Evolutionary conservation across 2,113 vertebrate genomes (phyloP).

Genomic region (Amphiprion ocellaris): DNA sequence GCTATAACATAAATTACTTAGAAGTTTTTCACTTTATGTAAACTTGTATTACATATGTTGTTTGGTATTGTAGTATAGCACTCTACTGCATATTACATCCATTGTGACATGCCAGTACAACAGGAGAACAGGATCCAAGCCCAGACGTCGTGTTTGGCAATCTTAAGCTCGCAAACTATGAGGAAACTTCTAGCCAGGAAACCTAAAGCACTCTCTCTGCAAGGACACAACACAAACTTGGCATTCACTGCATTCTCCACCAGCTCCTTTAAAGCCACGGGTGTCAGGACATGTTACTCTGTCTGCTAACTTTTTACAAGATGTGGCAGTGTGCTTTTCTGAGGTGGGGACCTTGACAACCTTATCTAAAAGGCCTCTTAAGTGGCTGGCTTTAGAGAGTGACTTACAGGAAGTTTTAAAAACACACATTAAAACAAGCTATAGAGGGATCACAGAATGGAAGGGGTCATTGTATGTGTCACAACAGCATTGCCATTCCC

Average conservation of each 20-base stretch:
- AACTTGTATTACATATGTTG: background rate
- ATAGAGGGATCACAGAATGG: conserved; percentile 38
- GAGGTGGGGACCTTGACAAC: conserved; percentile 36
- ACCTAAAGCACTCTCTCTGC: conserved; percentile 47
- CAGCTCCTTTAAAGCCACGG: conserved; percentile 53
- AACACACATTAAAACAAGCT: conserved; percentile 67
- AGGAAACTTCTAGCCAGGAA: conserved; percentile 42
- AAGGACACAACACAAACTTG: conserved; percentile 52
- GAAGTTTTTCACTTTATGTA: too few species aligned
- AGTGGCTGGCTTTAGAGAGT: conserved; percentile 53
- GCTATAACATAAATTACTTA: too few species aligned
- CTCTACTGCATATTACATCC: background rate
- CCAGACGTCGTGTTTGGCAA: conserved; percentile 53
- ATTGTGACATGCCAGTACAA: conserved; percentile 10
- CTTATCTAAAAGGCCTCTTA: conserved; percentile 63
- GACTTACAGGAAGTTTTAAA: conserved; percentile 67
- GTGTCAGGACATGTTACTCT: conserved; percentile 69
- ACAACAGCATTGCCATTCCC: conserved; percentile 52
- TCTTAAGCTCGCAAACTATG: conserved; percentile 43
- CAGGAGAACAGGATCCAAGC: conserved; percentile 25
- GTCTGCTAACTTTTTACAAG: conserved; percentile 45
- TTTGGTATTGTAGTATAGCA: background rate
- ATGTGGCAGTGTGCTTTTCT: conserved; percentile 42
- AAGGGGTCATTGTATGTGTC: conserved; percentile 40
- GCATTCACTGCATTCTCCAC: conserved; percentile 44